Conservation (phyloP, 2,797 vertebrate species). For the Anguilla obscura region DNA sequence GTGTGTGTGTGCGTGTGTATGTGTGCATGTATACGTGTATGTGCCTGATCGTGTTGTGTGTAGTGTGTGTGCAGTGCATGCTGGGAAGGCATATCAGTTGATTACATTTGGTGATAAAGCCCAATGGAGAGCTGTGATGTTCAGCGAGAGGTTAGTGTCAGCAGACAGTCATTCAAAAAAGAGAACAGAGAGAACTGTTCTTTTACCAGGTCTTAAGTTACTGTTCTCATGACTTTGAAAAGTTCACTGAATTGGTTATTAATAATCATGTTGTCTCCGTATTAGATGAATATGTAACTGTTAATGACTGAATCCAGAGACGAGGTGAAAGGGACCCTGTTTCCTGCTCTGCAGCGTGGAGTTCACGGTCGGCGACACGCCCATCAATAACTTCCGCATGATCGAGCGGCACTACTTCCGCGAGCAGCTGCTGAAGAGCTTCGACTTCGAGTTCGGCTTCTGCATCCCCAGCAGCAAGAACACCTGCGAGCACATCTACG, state of each 20-base stretch:
- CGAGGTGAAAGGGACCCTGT: background rate
- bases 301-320: no score
- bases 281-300: no score
- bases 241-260: no score
- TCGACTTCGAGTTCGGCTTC: constrained; percentile 97
- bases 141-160: no score
- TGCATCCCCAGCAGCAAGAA: constrained; percentile 99
- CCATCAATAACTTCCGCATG: constrained; percentile 98
- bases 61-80: background rate
- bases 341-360: constrained; percentile 80
- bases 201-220: no score
- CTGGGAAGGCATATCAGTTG: no score
- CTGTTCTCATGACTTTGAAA: background rate
- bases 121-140: no score
- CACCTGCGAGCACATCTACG: constrained; percentile 97
- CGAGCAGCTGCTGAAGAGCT: constrained; percentile 92
- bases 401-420: constrained; percentile 98
- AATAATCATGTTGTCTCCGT: no score
- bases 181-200: background rate
- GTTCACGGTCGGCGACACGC: constrained; percentile 95
- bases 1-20: no score
- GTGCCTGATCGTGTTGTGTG: no score
- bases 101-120: no score
- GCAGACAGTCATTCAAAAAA: background rate
- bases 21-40: no score